Evolutionary conservation across 2,888 invertebrate genomes (phyloP).

Genomic region (Acronicta alni): DNA sequence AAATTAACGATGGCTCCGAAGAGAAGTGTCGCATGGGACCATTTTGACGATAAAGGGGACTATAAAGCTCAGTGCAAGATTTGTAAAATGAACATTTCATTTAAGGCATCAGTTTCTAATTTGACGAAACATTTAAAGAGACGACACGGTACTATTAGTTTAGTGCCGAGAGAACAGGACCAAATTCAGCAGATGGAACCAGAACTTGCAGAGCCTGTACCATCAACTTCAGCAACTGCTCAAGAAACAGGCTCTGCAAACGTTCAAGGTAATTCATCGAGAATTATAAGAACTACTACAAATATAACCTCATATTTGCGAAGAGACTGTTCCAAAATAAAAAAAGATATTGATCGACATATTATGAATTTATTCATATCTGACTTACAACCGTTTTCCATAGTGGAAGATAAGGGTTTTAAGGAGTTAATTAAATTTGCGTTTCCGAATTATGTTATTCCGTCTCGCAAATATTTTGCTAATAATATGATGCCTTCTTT

Average conservation of each 20-base stretch:
- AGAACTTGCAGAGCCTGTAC: no score
- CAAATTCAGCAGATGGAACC: no score
- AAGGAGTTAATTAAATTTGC: conserved; percentile 8
- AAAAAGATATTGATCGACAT: no score
- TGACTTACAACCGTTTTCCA: no score
- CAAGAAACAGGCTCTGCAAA: no score
- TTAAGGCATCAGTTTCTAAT: conserved; percentile 9
- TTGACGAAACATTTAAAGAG: conserved; percentile 1
- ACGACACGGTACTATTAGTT: not conserved
- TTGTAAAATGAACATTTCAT: conserved; percentile 7
- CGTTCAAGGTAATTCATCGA: not conserved
- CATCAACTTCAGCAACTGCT: no score
- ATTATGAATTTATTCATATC: no score
- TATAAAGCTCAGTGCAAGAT: not conserved
- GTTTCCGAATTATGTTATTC: conserved; percentile 7
- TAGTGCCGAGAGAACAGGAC: not conserved
- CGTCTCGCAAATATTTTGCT: no score
- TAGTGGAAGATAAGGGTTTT: not conserved
- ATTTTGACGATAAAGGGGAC: conserved; percentile 19
- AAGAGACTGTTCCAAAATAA: not conserved
- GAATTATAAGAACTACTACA: conserved; percentile 7
- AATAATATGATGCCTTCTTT: not conserved
- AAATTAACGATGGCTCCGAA: conserved; percentile 37
- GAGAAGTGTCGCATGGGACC: conserved; percentile 4
- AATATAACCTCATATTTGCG: conserved; percentile 9